Percentiles rank a stretch among this genome's conserved stretches.
phyloP scores from a whole-genome alignment of 2,797 vertebrate species.

The Acipenser transmontanus region DNA sequence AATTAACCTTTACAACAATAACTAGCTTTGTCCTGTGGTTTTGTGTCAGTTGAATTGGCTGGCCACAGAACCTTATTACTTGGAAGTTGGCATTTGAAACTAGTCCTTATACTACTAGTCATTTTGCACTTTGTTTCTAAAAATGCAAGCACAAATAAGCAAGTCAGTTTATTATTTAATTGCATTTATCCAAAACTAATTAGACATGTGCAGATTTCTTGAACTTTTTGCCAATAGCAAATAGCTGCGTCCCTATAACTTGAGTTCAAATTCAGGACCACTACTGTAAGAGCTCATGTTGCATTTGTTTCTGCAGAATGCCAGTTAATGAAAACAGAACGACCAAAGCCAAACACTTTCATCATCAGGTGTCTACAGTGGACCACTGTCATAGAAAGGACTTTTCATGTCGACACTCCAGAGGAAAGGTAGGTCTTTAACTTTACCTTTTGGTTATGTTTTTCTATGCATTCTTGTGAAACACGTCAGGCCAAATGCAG shows the following conservation, averaged over 20 bases:
- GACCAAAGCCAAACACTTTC: slow-evolving; percentile 95
- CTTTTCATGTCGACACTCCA: slow-evolving; percentile 90
- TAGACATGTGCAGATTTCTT: too few species aligned
- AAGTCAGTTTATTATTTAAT: too few species aligned
- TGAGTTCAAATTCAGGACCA: too few species aligned
- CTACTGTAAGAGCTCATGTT: too few species aligned
- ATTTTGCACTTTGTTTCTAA: too few species aligned
- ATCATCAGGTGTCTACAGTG: slow-evolving; percentile 97
- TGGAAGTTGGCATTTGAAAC: slow-evolving; percentile 1
- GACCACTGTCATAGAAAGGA: slow-evolving; percentile 95
- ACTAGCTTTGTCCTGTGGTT: slow-evolving; percentile 47
- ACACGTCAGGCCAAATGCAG: too few species aligned
- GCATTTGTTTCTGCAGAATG: slow-evolving; percentile 69
- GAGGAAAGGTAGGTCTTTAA: slow-evolving; percentile 77
- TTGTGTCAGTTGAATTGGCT: slow-evolving; percentile 24
- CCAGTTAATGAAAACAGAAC: slow-evolving; percentile 95
- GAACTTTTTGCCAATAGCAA: too few species aligned
- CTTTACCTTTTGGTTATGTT: too few species aligned
- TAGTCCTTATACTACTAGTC: neutral
- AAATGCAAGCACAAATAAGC: too few species aligned
- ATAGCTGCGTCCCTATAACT: too few species aligned
- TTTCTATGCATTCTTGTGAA: too few species aligned
- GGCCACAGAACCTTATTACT: slow-evolving; percentile 25
- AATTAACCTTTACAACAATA: slow-evolving; percentile 66
- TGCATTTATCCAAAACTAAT: too few species aligned